Evolutionary conservation across 2,797 vertebrate species (phyloP).

Genomic region (Lepidocolaptes lacrymiger): DNA sequence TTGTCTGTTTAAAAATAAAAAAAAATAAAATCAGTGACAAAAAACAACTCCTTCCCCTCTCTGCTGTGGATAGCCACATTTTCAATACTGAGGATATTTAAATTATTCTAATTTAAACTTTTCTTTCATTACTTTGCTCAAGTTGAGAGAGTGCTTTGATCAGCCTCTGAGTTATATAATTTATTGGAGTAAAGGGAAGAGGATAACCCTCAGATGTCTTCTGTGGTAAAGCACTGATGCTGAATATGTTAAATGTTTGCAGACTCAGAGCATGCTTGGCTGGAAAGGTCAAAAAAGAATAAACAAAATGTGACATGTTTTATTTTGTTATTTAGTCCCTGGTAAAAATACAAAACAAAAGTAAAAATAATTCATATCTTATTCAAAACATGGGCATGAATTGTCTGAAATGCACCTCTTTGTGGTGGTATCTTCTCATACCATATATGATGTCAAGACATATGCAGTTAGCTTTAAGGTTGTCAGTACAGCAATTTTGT

Average conservation of each 20-base stretch:
- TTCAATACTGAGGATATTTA: conserved; percentile 76
- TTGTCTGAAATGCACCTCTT: conserved; percentile 54
- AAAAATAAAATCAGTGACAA: neutral
- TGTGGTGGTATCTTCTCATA: conserved; percentile 17
- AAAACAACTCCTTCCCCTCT: neutral
- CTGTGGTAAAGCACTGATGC: conserved; percentile 87
- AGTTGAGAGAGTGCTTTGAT: conserved; percentile 80
- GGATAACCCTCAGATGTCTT: conserved; percentile 90
- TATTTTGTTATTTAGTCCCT: conserved; percentile 79
- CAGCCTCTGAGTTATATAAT: conserved; percentile 78
- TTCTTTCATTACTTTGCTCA: conserved; percentile 79
- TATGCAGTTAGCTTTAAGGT: conserved; percentile 61
- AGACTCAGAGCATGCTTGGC: conserved; percentile 80
- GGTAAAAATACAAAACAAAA: conserved; percentile 76
- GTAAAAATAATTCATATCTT: conserved; percentile 77
- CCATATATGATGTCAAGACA: conserved; percentile 37
- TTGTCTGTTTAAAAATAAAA: conserved; percentile 70
- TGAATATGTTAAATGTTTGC: conserved; percentile 89
- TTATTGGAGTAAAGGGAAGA: conserved; percentile 81
- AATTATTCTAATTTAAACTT: conserved; percentile 80
- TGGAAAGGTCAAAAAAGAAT: conserved; percentile 72
- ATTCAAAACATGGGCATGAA: conserved; percentile 59
- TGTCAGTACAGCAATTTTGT: conserved; percentile 61
- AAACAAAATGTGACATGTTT: conserved; percentile 81
- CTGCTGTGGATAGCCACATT: conserved; percentile 38